Evolutionary conservation across 1,140 invertebrate species (phyloP), one percentile per base, ranked within the genome.

Genomic region (Dufourea novaeangliae): DNA sequence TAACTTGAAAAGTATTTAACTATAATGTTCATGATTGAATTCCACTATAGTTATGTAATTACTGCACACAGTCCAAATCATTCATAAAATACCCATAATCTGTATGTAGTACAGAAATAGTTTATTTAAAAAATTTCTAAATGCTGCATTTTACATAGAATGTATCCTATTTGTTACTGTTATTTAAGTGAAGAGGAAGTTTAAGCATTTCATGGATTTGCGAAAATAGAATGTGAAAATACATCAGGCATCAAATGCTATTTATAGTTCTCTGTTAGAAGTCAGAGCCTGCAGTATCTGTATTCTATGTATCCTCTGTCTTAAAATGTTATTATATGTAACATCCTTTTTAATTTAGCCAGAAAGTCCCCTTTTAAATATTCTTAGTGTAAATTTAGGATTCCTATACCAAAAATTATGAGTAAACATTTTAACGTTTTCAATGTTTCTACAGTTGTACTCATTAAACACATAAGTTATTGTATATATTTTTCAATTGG

Each of bases 201-300:
- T 85, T 79, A 85, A 77, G 76, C 70, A 83, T 90, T 89, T 82
- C 79, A 82, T 84, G 87, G 85, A 88, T 87, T 89, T 82, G 87
- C 86, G 87, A 91, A 90, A 90, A 90, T 85, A 88, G 86, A 86
- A 82, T 85, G 84, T 87, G 87, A 87, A 90, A 88, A 89, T 88
- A 89, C 88, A 88, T 91, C 89, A 91, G 88, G 85, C 88, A 90
- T 90, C 88, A 88, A 82, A 84, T 84, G 80, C 88, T 92, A 92
- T 92, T 92, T 91, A 89, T 92, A 92, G 89, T 74, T 80, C 80
- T 86, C 88, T 90, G 88, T 90, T 91, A 90, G 87, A 91, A 90
- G 87, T 88, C 85, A 80, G 84, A 89, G 82, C 82, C 88, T 86
- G 85, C 86, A 86, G 84, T 87, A 85, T 90, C 83, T 85, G 80